Conservation (phyloP, 2,797 vertebrate species). For the Enteromius mattozi region DNA sequence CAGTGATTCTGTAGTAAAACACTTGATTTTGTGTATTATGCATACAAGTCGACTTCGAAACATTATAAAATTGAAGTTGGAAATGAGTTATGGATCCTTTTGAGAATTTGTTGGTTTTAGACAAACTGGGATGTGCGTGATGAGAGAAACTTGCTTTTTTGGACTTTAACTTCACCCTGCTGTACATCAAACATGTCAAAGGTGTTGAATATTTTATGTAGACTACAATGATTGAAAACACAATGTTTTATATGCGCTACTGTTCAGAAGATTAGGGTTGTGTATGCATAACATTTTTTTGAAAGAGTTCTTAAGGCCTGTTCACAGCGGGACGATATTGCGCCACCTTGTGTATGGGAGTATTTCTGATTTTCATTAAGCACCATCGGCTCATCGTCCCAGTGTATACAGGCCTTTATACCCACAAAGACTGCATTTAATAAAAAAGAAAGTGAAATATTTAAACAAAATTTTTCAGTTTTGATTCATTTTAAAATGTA, state of each 20-base stretch:
- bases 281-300: not conserved
- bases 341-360: too few species aligned
- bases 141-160: not conserved
- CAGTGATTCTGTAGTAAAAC: not conserved
- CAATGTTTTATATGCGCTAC: not conserved
- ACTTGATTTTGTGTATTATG: not conserved
- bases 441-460: not conserved
- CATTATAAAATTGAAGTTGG: not conserved
- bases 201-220: not conserved
- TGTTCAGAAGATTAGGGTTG: not conserved
- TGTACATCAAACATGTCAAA: not conserved
- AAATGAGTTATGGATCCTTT: not conserved
- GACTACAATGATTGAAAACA: not conserved
- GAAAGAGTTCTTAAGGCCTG: not conserved
- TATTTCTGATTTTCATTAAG: too few species aligned
- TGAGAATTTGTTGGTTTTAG: conserved; percentile 1
- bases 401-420: too few species aligned
- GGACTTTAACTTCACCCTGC: not conserved
- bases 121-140: not conserved
- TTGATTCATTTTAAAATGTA: not conserved
- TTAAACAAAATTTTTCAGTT: not conserved
- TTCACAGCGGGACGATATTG: too few species aligned
- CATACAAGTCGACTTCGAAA: not conserved
- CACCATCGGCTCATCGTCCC: too few species aligned
- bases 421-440: not conserved